Evolutionary conservation across 2,113 vertebrate genomes (phyloP).

Genomic region (Corythaixoides concolor): DNA sequence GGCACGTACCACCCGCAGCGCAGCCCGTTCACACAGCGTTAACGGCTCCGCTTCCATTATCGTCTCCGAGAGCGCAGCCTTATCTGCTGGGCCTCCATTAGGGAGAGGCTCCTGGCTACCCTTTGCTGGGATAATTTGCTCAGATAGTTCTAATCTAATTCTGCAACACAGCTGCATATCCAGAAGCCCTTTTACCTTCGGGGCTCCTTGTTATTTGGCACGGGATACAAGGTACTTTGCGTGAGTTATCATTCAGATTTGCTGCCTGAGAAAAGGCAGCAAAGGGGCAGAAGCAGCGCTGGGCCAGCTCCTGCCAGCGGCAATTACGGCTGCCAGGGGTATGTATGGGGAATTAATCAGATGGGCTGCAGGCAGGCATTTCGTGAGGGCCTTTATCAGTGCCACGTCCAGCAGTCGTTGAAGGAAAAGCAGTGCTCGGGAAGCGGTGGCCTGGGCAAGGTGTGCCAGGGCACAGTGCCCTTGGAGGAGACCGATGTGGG

Average conservation of each 20-base stretch:
- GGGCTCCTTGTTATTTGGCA: constrained; percentile 66
- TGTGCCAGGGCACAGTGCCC: neutral
- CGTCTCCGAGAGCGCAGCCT: constrained; percentile 6
- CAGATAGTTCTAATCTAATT: constrained; percentile 75
- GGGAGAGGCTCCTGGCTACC: constrained; percentile 63
- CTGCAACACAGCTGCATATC: constrained; percentile 64
- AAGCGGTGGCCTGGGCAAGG: neutral
- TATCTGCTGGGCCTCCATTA: constrained; percentile 70
- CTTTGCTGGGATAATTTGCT: constrained; percentile 68
- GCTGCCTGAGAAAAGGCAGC: constrained; percentile 60
- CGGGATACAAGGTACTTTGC: constrained; percentile 9
- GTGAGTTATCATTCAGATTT: constrained; percentile 52
- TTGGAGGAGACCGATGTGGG: accelerated
- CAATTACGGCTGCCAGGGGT: neutral
- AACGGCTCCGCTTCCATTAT: constrained; percentile 60
- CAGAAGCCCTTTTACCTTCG: constrained; percentile 70
- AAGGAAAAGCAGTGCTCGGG: neutral
- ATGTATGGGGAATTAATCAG: neutral
- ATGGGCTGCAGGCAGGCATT: neutral
- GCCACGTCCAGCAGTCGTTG: neutral
- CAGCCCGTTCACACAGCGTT: constrained; percentile 36
- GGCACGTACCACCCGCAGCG: constrained; percentile 21
- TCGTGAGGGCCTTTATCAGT: neutral
- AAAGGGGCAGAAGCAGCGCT: constrained; percentile 9
- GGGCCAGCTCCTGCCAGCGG: constrained; percentile 17